These are phyloP conservation scores for Coboldia fuscipes DNA, from an alignment of 1,140 invertebrate species.

Conservation along the genomic window DNA sequence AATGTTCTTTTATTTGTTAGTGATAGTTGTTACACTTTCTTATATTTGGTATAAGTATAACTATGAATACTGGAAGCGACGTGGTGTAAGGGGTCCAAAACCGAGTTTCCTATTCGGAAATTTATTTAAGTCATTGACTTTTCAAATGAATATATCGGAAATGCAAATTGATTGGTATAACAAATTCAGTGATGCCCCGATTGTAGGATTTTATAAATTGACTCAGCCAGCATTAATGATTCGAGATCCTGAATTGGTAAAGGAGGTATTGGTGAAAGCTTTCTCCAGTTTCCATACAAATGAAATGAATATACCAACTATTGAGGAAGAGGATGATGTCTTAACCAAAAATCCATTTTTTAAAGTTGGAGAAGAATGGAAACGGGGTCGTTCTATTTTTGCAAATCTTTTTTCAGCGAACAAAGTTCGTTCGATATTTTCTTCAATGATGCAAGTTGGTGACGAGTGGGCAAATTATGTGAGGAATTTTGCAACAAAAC, in stretches of 20 bases:
- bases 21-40: not conserved
- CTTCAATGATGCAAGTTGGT: not conserved
- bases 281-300: not conserved
- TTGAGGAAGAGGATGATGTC: not conserved
- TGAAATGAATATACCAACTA: not conserved
- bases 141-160: not conserved
- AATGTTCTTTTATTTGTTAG: no score
- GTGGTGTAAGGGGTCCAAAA: constrained; percentile 7
- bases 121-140: not conserved
- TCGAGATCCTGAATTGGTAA: no score
- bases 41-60: not conserved
- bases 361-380: not conserved
- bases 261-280: no score
- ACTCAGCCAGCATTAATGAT: no score
- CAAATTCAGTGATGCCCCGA: not conserved
- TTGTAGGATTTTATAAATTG: no score
- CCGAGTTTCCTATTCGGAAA: constrained; percentile 14
- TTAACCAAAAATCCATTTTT: not conserved
- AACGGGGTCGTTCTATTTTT: not conserved
- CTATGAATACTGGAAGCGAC: constrained; percentile 11
- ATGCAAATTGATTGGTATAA: not conserved
- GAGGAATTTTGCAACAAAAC: no score
- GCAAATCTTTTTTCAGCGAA: not conserved
- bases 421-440: not conserved
- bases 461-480: no score